Evolutionary conservation across 2,888 invertebrate species (phyloP).

Genomic region (Sminthurinus aureus): DNA sequence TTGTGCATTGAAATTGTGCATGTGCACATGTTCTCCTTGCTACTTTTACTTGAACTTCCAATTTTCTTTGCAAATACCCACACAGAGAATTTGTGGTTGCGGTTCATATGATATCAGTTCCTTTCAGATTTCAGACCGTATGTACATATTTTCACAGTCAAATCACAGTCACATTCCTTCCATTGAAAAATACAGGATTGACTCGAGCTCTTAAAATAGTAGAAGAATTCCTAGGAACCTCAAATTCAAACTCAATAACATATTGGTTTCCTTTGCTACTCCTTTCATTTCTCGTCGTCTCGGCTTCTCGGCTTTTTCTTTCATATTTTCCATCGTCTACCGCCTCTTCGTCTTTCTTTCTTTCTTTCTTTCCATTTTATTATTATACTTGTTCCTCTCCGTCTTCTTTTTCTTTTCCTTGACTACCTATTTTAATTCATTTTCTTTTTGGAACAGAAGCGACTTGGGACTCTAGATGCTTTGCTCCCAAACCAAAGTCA

Average conservation of each 20-base stretch:
- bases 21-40: too few species aligned
- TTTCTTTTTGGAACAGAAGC: slow-evolving; percentile 9
- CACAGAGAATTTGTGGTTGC: background rate
- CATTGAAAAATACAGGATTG: background rate
- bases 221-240: background rate
- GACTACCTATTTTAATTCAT: slow-evolving; percentile 20
- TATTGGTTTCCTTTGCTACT: background rate
- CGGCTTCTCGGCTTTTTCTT: background rate
- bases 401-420: background rate
- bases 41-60: too few species aligned
- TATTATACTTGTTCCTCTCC: background rate
- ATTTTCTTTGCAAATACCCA: background rate
- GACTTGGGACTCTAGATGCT: slow-evolving; percentile 12
- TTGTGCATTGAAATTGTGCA: background rate
- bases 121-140: background rate
- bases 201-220: background rate
- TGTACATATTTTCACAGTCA: too few species aligned
- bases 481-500: slow-evolving; percentile 27
- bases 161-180: background rate
- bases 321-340: background rate
- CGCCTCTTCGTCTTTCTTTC: background rate
- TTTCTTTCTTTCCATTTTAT: background rate
- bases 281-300: background rate
- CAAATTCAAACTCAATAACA: background rate
- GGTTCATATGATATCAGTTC: too few species aligned